A percentile compares a stretch with the other conserved stretches of the same genome.
Evolutionary conservation across 2,113 vertebrate species (phyloP).

Genomic region (Ammodytes marinus): DNA sequence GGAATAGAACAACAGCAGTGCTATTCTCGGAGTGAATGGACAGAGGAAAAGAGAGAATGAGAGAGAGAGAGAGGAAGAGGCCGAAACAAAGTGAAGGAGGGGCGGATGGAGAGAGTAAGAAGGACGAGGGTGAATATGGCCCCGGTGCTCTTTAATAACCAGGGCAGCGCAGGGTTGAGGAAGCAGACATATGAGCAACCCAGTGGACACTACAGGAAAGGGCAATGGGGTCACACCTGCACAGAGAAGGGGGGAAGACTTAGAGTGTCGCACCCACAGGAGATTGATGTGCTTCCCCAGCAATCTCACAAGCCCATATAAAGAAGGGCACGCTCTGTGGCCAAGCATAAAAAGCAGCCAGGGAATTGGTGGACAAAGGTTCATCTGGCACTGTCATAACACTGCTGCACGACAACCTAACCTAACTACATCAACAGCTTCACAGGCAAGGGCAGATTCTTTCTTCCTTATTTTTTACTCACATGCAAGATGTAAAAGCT

Average conservation of each 20-base stretch:
- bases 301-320: constrained; percentile 80
- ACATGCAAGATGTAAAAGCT: constrained; percentile 9
- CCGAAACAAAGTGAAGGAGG: constrained; percentile 54
- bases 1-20: constrained; percentile 54
- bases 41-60: constrained; percentile 51
- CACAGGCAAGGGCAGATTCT: constrained; percentile 34
- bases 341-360: constrained; percentile 79
- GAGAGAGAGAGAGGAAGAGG: constrained; percentile 24
- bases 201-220: constrained; percentile 73
- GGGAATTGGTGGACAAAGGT: constrained; percentile 79
- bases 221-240: constrained; percentile 77
- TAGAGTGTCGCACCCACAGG: constrained; percentile 61
- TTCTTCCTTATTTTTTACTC: constrained; percentile 16
- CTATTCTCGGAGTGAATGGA: constrained; percentile 71
- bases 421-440: constrained; percentile 61
- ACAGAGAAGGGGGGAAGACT: constrained; percentile 53
- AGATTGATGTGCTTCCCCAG: constrained; percentile 84
- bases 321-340: constrained; percentile 74
- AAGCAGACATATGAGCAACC: constrained; percentile 79
- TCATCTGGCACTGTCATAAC: constrained; percentile 80
- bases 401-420: constrained; percentile 70
- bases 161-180: constrained; percentile 74
- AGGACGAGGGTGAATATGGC: constrained; percentile 65
- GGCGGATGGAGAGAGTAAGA: constrained; percentile 52
- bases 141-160: constrained; percentile 81